Percentiles rank a stretch among this genome's conserved stretches.
phyloP scores from a whole-genome alignment of 1,140 invertebrate species.

The Drosophila mayri region DNA sequence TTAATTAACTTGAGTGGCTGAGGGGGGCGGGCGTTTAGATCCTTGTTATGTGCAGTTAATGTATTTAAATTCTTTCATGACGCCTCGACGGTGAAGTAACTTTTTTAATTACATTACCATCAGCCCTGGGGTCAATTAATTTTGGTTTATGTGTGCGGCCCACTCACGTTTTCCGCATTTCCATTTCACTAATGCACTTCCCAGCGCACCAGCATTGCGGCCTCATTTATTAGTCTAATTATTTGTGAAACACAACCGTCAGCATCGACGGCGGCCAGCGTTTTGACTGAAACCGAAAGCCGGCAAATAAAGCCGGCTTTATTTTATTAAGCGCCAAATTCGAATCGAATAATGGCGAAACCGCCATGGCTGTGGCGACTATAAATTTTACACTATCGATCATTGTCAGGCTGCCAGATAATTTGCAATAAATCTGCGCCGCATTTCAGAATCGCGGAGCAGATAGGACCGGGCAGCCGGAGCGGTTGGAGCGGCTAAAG shows the following conservation, averaged over 20 bases:
- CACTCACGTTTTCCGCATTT: conserved; percentile 40
- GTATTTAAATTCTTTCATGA: conserved; percentile 24
- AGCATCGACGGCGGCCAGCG: conserved; percentile 32
- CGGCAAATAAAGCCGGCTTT: conserved; percentile 28
- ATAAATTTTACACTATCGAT: conserved; percentile 78
- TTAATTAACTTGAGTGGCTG: conserved; percentile 18
- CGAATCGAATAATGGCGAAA: conserved; percentile 22
- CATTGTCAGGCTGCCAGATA: conserved; percentile 75
- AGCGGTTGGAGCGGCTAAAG: conserved; percentile 20
- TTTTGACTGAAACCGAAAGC: conserved; percentile 54
- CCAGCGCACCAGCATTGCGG: conserved; percentile 34
- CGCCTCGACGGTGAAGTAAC: conserved; percentile 2
- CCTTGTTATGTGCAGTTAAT: conserved; percentile 5
- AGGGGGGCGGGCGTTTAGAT: not conserved
- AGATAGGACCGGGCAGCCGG: conserved; percentile 2
- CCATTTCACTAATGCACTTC: conserved; percentile 56
- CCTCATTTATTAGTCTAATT: conserved; percentile 73
- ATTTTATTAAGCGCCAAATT: conserved; percentile 47
- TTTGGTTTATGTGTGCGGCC: conserved; percentile 6
- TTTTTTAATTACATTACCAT: conserved; percentile 42
- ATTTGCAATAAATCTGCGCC: conserved; percentile 78
- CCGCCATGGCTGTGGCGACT: conserved; percentile 27
- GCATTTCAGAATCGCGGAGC: conserved; percentile 61
- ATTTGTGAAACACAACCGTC: conserved; percentile 54
- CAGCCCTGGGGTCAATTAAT: conserved; percentile 27